A percentile compares a stretch with the other conserved stretches of the same genome.
Conservation (phyloP, 2,113 vertebrate species). For the Barnardius zonarius region DNA sequence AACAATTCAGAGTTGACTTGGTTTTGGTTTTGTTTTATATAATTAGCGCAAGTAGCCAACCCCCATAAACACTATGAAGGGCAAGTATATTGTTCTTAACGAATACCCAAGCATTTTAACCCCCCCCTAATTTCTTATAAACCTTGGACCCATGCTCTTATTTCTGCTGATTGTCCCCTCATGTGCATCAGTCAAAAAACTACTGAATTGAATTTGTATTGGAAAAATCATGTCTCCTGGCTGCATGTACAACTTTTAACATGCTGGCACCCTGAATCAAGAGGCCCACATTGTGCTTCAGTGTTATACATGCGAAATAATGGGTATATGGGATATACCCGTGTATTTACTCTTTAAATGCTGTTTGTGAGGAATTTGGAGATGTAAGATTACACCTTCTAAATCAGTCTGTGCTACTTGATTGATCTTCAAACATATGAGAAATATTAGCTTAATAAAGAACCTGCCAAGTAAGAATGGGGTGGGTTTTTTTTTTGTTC, state of each 20-base stretch:
- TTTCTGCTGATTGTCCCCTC: neutral
- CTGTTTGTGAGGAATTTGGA: neutral
- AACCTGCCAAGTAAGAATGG: neutral
- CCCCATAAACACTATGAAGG: neutral
- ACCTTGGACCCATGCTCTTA: neutral
- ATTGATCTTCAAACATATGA: neutral
- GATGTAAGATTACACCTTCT: neutral
- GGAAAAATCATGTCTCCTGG: neutral
- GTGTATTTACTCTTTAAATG: neutral
- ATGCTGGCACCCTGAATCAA: neutral
- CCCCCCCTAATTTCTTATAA: neutral
- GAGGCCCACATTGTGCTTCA: rapidly evolving
- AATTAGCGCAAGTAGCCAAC: neutral
- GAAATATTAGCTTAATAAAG: neutral
- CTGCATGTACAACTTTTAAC: neutral
- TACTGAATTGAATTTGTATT: neutral
- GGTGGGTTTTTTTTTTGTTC: neutral
- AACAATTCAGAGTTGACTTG: neutral
- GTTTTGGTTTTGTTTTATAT: neutral
- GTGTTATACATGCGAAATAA: neutral
- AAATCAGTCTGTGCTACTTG: neutral
- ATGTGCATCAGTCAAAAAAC: neutral
- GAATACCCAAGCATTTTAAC: neutral
- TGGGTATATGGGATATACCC: neutral
- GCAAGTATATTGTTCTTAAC: neutral